These are phyloP conservation scores for Altica lythri DNA, from an alignment of 2,888 invertebrate genomes.

Conservation along the genomic window DNA sequence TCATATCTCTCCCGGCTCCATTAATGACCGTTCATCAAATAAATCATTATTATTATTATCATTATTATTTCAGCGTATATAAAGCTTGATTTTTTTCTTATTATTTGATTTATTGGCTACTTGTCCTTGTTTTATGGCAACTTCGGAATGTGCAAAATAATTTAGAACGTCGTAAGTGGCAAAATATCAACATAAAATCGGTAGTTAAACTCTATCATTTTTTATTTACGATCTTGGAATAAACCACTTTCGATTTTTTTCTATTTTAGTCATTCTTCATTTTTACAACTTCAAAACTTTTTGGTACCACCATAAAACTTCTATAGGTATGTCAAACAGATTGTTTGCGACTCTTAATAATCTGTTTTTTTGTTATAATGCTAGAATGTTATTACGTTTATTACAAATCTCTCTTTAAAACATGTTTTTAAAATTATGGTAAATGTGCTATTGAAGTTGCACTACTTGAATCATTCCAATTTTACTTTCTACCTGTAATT, in stretches of 20 bases:
- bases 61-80: conserved; percentile 26
- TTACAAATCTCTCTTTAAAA: too few species aligned
- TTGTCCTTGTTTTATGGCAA: conserved; percentile 21
- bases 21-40: conserved; percentile 27
- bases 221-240: conserved; percentile 12
- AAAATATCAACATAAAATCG: conserved; percentile 2
- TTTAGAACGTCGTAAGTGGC: conserved; percentile 17
- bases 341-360: too few species aligned
- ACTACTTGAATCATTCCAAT: too few species aligned
- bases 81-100: conserved; percentile 13
- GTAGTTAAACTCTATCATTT: conserved; percentile 11
- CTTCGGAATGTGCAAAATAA: conserved; percentile 17
- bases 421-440: too few species aligned
- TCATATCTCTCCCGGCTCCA: conserved; percentile 21
- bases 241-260: conserved; percentile 2
- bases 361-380: too few species aligned
- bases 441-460: too few species aligned
- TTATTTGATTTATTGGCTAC: conserved; percentile 24
- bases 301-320: too few species aligned
- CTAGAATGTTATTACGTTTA: too few species aligned
- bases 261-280: too few species aligned
- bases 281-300: too few species aligned
- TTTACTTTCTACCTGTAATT: too few species aligned
- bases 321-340: too few species aligned
- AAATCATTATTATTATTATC: conserved; percentile 30